Base-by-base conservation (phyloP, 1,140 invertebrate species). In the Zaprionus vittiger region DNA sequence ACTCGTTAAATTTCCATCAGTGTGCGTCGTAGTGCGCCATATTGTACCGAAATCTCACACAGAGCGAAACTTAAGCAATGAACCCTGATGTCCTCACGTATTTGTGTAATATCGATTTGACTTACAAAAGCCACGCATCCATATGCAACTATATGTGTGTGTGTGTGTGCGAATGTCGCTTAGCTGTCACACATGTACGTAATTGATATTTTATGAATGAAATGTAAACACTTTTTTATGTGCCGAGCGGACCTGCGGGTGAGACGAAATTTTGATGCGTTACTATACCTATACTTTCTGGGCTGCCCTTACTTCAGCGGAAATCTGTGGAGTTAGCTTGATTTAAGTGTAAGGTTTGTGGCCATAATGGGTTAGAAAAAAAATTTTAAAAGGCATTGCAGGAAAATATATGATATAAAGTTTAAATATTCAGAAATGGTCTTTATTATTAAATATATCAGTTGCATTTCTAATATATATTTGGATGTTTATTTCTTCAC, bases 131-230 rank as follows among this genome's bases (percentile, higher is more conserved):
- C 71, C 76, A 86, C 56, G 78, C 69, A 66, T 4, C 12, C 37
- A 67, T 9, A 38, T 52, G 56, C 20, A 20, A 17, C 17, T 28
- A n/a, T 73, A 47, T 72, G 14, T 31, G 2, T n/a, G 44, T 24
- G 34, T 76, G 68, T 56, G 47, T 62, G 47, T 63, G 60, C 70
- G 41, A 17, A 49, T 65, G 73, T 75, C 73, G 54, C 80, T 87
- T 83, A 80, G 74, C 73, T 87, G 84, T 76, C 84, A 83, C 84
- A 89, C 84, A 89, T 89, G 84, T 77, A 73, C 74, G 84, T 89
- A 89, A 89, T 89, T 89, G 84, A 89, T 89, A 89, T 89, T 89
- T 89, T 89, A 89, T 89, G 84, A 89, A 89, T 89, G 84, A 80
- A 89, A 84, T 89, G 84, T 89, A 89, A 89, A 89, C 85, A 89